Base-by-base conservation (phyloP, 1,140 invertebrate species). In the Leucophenga varia region DNA sequence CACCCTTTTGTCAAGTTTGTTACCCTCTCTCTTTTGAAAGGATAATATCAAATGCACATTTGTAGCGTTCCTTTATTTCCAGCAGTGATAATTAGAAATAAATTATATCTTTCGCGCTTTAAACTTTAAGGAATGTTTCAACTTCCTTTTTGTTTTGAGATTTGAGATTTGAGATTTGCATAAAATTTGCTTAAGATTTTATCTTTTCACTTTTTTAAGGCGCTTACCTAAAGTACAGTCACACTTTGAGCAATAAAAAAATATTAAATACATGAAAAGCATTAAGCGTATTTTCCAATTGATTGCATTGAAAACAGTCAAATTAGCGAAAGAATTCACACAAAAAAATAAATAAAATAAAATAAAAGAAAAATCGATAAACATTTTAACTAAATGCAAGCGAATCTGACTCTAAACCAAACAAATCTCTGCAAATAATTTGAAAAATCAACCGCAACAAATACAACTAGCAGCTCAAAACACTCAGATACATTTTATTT, bases 251-350 rank as follows among this genome's bases (percentile, higher is more conserved):
- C n/a, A n/a, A n/a, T n/a, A n/a, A n/a, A n/a, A n/a, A n/a, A n/a
- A n/a, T n/a, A n/a, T n/a, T n/a, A n/a, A n/a, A n/a, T n/a, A n/a
- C 44, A 25, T 36, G 39, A 59, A 59, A 68, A 68, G 63, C 64
- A 67, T 67, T 63, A 67, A 61, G 54, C 57, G 59, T 64, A 67
- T 67, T 67, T 67, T 67, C 63, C 63, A 63, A 67, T 67, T 68
- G 63, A 67, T 67, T 67, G 68, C 64, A 67, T 59, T n/a, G n/a
- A n/a, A n/a, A n/a, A n/a, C n/a, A n/a, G n/a, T n/a, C n/a, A n/a
- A n/a, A n/a, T n/a, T n/a, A n/a, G n/a, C n/a, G 17, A 46, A 42
- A 44, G 32, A 32, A 52, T 22, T 49, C 61, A 55, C 47, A 55
- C 35, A 34, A 44, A 44, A 52, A 47, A 35, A 39, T 12, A 43